phyloP scores from a whole-genome alignment of 2,888 invertebrate species.

The Amiota communis region DNA sequence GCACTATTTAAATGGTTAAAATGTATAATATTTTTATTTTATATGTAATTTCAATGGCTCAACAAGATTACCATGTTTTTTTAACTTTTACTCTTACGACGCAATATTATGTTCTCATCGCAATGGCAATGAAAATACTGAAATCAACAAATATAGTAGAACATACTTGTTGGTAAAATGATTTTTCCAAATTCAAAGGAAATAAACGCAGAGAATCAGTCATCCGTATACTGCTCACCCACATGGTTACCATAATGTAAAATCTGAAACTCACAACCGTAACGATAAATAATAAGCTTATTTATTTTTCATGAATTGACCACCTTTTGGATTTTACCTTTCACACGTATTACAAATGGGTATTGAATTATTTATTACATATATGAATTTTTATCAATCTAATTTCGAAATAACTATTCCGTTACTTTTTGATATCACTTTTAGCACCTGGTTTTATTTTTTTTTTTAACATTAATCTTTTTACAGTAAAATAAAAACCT shows the following conservation, averaged over 20 bases:
- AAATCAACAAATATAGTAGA: not conserved
- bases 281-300: conserved; percentile 18
- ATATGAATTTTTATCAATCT: too few relatives aligned
- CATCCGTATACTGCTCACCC: conserved; percentile 60
- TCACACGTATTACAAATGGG: too few relatives aligned
- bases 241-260: not conserved
- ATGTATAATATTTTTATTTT: not conserved
- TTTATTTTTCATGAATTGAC: conserved; percentile 4
- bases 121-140: conserved; percentile 3
- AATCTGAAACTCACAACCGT: conserved; percentile 35
- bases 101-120: not conserved
- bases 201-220: conserved; percentile 51
- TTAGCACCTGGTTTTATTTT: too few relatives aligned
- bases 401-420: too few relatives aligned
- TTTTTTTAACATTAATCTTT: too few relatives aligned
- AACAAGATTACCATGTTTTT: not conserved
- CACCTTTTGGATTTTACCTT: not conserved
- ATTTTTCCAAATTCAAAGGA: too few relatives aligned
- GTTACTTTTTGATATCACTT: too few relatives aligned
- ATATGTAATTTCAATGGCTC: not conserved
- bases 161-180: too few relatives aligned
- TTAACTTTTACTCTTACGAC: not conserved
- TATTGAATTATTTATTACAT: too few relatives aligned
- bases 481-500: too few relatives aligned
- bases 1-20: not conserved